A percentile compares a stretch with the other conserved stretches of the same genome.
Evolutionary conservation across 92 coral and sea anemone genomes (phyloP).

Genomic region (Bergia sp.): DNA sequence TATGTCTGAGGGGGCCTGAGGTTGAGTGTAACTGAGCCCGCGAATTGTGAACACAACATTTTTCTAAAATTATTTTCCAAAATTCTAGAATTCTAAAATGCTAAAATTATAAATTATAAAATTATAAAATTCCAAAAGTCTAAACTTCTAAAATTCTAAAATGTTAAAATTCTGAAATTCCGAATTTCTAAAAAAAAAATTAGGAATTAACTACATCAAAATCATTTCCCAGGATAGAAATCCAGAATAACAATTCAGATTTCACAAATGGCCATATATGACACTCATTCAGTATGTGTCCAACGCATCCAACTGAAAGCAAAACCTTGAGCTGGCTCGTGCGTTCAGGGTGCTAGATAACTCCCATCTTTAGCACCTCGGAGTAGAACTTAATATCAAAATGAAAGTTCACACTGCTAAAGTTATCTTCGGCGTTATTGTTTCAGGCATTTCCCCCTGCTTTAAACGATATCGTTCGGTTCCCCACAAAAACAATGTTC

Average conservation of each 20-base stretch:
- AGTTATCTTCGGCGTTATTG: not conserved
- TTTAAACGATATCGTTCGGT: not conserved
- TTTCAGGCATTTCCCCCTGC: not conserved
- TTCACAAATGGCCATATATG: not conserved
- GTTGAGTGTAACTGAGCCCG: slow-evolving; percentile 8
- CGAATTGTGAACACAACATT: slow-evolving; percentile 16
- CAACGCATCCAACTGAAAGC: too few species aligned
- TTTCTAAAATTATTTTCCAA: not conserved
- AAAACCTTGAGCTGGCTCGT: too few species aligned
- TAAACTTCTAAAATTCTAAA: too few species aligned
- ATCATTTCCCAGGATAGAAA: not conserved
- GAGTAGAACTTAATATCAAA: too few species aligned
- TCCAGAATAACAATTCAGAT: not conserved
- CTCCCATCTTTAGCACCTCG: too few species aligned
- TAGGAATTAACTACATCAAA: not conserved
- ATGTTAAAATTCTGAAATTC: too few species aligned
- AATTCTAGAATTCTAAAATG: not conserved
- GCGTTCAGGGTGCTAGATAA: not conserved
- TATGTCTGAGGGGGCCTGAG: not conserved
- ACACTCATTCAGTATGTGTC: not conserved
- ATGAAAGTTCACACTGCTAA: not conserved
- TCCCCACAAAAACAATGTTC: not conserved
- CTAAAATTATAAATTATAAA: not conserved
- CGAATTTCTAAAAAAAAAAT: too few species aligned
- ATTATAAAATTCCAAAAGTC: not conserved